These are phyloP conservation scores for Maniola jurtina DNA, from an alignment of 1,140 invertebrate species.

Conservation along the genomic window DNA sequence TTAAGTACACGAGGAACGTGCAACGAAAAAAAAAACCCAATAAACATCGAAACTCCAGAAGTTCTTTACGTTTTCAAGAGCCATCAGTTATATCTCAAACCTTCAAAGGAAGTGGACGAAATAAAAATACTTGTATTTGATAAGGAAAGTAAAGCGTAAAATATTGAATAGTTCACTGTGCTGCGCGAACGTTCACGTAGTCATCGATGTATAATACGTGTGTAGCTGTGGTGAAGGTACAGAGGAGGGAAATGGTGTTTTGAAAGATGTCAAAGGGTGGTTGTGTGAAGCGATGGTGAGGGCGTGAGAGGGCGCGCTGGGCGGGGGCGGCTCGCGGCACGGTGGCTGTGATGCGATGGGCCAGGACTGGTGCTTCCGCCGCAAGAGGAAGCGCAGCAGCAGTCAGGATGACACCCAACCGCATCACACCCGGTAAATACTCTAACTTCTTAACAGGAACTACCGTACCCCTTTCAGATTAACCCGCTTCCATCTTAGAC, in stretches of 20 bases:
- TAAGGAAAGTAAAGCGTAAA: not conserved
- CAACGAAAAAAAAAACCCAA: slow-evolving; percentile 25
- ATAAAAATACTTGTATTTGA: not conserved
- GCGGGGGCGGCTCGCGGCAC: slow-evolving; percentile 68
- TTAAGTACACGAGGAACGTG: slow-evolving; percentile 23
- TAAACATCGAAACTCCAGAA: slow-evolving; percentile 18
- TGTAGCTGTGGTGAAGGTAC: no score
- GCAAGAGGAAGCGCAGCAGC: slow-evolving; percentile 83
- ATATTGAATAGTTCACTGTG: no score
- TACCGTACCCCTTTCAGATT: no score
- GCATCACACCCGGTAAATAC: slow-evolving; percentile 71
- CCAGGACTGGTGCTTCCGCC: slow-evolving; percentile 85
- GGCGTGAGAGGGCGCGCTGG: slow-evolving; percentile 64
- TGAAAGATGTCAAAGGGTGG: slow-evolving; percentile 10
- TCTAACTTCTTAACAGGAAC: not conserved
- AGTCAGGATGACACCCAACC: slow-evolving; percentile 71
- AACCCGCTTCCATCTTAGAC: no score
- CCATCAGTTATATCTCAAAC: not conserved
- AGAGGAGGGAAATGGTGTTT: not conserved
- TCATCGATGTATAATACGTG: no score
- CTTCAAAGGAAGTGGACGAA: not conserved
- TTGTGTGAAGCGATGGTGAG: slow-evolving; percentile 39
- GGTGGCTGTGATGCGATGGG: slow-evolving; percentile 81
- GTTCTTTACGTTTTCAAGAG: not conserved
- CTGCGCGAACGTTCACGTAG: no score